phyloP scores from a whole-genome alignment of 1,140 invertebrate species.

The Drosophila trapezifrons region DNA sequence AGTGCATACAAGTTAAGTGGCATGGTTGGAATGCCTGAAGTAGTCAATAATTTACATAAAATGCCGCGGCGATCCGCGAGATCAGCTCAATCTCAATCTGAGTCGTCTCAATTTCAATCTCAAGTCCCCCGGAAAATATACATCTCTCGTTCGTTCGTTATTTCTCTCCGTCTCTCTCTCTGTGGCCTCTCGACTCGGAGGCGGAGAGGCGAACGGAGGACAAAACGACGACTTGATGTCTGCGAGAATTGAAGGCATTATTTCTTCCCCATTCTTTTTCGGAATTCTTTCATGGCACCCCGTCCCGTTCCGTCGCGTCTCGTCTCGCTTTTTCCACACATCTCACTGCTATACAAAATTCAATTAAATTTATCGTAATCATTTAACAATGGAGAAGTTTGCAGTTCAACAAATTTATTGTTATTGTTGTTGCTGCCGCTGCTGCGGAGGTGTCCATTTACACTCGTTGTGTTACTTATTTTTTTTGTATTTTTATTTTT shows the following conservation, averaged over 20 bases:
- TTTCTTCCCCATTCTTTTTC: constrained; percentile 28
- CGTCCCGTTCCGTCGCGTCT: too few relatives aligned
- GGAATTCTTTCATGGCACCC: constrained; percentile 13
- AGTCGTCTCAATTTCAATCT: constrained; percentile 46
- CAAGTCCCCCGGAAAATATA: constrained; percentile 12
- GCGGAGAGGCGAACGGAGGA: neutral
- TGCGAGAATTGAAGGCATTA: constrained; percentile 45
- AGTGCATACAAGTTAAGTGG: constrained; percentile 14
- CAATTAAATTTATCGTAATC: constrained; percentile 78
- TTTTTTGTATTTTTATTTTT: constrained; percentile 25
- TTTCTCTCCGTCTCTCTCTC: neutral
- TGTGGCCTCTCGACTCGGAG: neutral
- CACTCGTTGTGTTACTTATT: constrained; percentile 21
- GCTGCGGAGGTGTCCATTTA: constrained; percentile 40
- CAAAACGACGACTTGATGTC: constrained; percentile 28
- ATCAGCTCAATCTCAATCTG: constrained; percentile 38
- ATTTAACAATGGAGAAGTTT: constrained; percentile 72
- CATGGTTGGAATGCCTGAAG: constrained; percentile 24
- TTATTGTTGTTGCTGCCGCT: constrained; percentile 15
- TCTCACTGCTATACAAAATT: constrained; percentile 50
- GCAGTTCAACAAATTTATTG: constrained; percentile 51
- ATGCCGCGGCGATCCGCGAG: neutral
- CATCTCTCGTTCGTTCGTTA: constrained; percentile 2
- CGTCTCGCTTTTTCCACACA: neutral
- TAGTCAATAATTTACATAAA: constrained; percentile 39